These are phyloP conservation scores for Indicator indicator DNA, from an alignment of 2,113 vertebrate species.

Conservation along the genomic window DNA sequence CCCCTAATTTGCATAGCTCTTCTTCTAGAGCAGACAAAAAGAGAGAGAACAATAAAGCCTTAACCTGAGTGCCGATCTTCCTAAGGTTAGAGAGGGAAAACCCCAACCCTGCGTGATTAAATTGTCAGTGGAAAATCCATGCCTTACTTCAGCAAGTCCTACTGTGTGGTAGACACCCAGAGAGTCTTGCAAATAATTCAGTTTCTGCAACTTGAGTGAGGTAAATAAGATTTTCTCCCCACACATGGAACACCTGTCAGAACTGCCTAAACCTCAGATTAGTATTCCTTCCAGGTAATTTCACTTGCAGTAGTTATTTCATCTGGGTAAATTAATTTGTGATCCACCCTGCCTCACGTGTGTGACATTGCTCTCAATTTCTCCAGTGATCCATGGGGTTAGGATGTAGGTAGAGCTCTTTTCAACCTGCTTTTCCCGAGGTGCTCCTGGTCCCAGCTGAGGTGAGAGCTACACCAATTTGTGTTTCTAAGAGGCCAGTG, in stretches of 20 bases:
- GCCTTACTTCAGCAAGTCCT: neutral
- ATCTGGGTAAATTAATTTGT: neutral
- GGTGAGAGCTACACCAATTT: neutral
- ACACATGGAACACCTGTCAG: neutral
- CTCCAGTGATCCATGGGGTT: neutral
- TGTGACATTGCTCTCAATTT: neutral
- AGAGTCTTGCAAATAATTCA: neutral
- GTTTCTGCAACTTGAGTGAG: neutral
- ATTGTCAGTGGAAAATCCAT: neutral
- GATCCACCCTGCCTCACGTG: neutral
- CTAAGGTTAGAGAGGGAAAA: neutral
- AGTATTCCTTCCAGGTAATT: neutral
- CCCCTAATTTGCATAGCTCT: neutral
- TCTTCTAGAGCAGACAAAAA: neutral
- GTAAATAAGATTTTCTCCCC: conserved; percentile 5
- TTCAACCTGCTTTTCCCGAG: neutral
- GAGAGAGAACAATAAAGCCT: neutral
- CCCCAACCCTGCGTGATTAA: neutral
- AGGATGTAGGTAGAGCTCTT: neutral
- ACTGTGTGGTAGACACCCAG: neutral
- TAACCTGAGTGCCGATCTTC: neutral
- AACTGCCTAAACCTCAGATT: neutral
- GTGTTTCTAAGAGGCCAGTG: neutral
- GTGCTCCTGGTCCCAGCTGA: neutral
- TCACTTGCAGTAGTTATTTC: neutral